Evolutionary conservation across 2,888 invertebrate species (phyloP).

Genomic region (Parnassius apollo): DNA sequence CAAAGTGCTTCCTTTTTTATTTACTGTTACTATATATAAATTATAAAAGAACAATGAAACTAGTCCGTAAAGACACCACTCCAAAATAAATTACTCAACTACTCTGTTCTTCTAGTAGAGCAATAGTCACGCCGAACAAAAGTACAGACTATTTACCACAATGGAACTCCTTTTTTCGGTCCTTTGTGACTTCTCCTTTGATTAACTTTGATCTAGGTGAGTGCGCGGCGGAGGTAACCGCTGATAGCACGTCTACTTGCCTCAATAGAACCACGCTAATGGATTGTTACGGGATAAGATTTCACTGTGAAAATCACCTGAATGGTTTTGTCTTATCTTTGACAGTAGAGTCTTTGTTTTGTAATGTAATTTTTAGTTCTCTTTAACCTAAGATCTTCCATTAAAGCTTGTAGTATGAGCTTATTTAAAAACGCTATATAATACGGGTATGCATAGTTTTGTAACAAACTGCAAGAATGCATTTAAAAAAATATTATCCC

Average conservation of each 20-base stretch:
- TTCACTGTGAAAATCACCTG: slow-evolving; percentile 13
- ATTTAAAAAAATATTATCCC: no score
- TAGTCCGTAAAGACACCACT: no score
- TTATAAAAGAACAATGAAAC: no score
- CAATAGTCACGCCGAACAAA: slow-evolving; percentile 29
- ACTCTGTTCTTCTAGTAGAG: slow-evolving; percentile 45
- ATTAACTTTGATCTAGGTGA: slow-evolving; percentile 81
- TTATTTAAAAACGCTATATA: not conserved
- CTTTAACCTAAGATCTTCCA: not conserved
- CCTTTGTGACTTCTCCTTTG: slow-evolving; percentile 73
- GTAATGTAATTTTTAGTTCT: not conserved
- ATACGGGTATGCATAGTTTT: not conserved
- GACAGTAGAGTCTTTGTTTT: not conserved
- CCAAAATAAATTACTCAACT: no score
- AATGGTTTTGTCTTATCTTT: slow-evolving; percentile 15
- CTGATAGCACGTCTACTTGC: slow-evolving; percentile 13
- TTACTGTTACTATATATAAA: no score
- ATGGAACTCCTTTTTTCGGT: slow-evolving; percentile 72
- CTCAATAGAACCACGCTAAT: slow-evolving; percentile 48
- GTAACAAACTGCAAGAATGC: not conserved
- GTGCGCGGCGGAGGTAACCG: slow-evolving; percentile 44
- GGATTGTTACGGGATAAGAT: slow-evolving; percentile 51
- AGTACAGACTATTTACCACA: slow-evolving; percentile 56
- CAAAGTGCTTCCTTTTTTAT: no score
- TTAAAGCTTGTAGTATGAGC: no score